phyloP scores from a whole-genome alignment of 2,797 vertebrate species.

The Lacerta agilis region DNA sequence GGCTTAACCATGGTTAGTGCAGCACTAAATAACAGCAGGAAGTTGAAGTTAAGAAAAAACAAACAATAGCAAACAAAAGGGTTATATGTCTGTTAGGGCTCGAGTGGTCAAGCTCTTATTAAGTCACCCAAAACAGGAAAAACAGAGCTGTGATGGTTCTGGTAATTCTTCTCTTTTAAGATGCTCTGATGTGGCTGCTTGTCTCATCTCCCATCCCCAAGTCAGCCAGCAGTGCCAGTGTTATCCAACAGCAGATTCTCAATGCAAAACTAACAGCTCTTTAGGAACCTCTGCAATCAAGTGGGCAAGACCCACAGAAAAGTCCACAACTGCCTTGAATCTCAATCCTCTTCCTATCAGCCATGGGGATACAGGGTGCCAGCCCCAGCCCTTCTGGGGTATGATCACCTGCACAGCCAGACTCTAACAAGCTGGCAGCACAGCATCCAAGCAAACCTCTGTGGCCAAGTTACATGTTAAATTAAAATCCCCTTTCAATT shows the following conservation, averaged over 20 bases:
- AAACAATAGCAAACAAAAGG: too few relatives aligned
- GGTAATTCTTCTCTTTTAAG: background rate
- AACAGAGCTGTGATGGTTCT: background rate
- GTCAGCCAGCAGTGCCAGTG: background rate
- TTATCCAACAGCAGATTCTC: background rate
- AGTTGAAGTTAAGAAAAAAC: background rate
- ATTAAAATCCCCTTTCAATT: background rate
- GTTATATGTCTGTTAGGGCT: background rate
- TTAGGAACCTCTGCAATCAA: background rate
- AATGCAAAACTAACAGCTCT: background rate
- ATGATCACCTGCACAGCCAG: background rate
- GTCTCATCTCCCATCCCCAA: background rate
- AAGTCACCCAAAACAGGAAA: background rate
- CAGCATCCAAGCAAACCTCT: background rate
- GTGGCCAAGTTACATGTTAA: background rate
- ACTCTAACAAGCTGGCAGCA: background rate
- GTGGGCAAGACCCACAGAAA: background rate
- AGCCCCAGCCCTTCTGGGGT: background rate
- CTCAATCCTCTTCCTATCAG: too few relatives aligned
- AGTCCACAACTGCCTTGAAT: background rate
- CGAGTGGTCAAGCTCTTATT: background rate
- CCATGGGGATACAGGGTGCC: too few relatives aligned
- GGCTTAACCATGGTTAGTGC: background rate
- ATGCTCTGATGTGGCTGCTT: background rate
- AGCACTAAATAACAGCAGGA: too few relatives aligned